Base-by-base conservation (phyloP, 2,797 vertebrate genomes). In the Tachyglossus aculeatus region DNA sequence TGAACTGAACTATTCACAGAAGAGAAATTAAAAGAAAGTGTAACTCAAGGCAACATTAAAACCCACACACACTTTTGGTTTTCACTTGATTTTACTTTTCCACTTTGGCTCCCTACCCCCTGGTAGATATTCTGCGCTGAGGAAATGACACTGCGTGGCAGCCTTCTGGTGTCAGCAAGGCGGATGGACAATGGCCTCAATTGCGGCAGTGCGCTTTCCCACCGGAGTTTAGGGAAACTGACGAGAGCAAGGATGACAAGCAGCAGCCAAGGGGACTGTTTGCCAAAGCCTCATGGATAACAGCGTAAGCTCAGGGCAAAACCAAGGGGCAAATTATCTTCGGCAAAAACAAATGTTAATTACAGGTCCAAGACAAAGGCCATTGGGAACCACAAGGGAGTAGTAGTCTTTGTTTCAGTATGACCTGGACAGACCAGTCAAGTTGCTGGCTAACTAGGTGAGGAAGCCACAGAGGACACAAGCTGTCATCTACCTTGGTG, bases 41-140 rank as follows among this genome's bases (percentile, higher is more conserved):
- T 76, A 61, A 50, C 68, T 68, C 74, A 82, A 83, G 59, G 59
- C 75, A 86, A 87, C 85, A 67, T 79, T 83, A 72, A 74, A 85
- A 80, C 73, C 56, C 80, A 86, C 74, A 83, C 76, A 80, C 25
- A 47, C 12, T 69, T 51, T 62, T 9, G 38, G 27, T 75, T 83
- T 76, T 68, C 25, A 60, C 65, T 80, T 6, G 63, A 61, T 77
- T 81, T 76, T 83, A 81, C 81, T 73, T 65, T 56, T 69, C 31
- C 63, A 81, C 71, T 77, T 75, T 82, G 25, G 57, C 59, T 69
- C 63, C 53, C 66, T 64, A 68, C 63, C 66, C 71, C 33, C 59
- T 80, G 74, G 79, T 58, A 71, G 63, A 71, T 45, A 68, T 73
- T 71, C 78, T 78, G 78, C n/a, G n/a, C n/a, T n/a, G n/a, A n/a